Percentiles rank a stretch among this genome's conserved stretches.
These are phyloP conservation scores for Antheraea pernyi DNA, from an alignment of 1,140 invertebrate species.

Conservation along the genomic window DNA sequence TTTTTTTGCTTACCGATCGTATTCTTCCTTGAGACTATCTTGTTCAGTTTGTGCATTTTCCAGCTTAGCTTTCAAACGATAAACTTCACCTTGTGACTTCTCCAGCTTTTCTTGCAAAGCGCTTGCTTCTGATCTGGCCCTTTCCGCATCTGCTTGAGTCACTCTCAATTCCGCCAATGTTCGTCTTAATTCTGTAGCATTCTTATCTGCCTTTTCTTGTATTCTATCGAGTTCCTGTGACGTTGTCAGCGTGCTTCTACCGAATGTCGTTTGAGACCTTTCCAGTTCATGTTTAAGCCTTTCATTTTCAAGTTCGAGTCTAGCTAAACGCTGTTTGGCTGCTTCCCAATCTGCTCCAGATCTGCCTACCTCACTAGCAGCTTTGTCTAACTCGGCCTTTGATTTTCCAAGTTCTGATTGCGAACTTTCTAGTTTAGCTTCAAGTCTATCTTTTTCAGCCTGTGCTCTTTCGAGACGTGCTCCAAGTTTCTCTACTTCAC, in stretches of 20 bases:
- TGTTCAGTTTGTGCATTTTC: conserved; percentile 97
- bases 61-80: conserved; percentile 93
- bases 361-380: conserved; percentile 92
- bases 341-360: conserved; percentile 94
- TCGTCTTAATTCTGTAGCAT: conserved; percentile 89
- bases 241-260: conserved; percentile 86
- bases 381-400: conserved; percentile 95
- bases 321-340: conserved; percentile 90
- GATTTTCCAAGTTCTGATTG: conserved; percentile 96
- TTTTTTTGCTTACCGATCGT: conserved; percentile 82
- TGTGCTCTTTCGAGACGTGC: conserved; percentile 92
- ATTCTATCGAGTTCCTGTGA: conserved; percentile 90
- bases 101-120: conserved; percentile 95
- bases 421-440: conserved; percentile 94
- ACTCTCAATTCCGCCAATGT: conserved; percentile 92
- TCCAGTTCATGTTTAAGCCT: conserved; percentile 91
- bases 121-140: conserved; percentile 89
- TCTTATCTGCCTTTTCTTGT: conserved; percentile 93
- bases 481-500: conserved; percentile 94
- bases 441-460: conserved; percentile 93
- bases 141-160: conserved; percentile 92
- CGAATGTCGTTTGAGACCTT: conserved; percentile 89
- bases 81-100: conserved; percentile 96
- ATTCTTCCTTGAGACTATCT: conserved; percentile 94
- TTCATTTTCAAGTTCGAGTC: conserved; percentile 94